These are phyloP conservation scores for Pinna nobilis DNA, from an alignment of 1,140 invertebrate genomes.

Conservation along the genomic window DNA sequence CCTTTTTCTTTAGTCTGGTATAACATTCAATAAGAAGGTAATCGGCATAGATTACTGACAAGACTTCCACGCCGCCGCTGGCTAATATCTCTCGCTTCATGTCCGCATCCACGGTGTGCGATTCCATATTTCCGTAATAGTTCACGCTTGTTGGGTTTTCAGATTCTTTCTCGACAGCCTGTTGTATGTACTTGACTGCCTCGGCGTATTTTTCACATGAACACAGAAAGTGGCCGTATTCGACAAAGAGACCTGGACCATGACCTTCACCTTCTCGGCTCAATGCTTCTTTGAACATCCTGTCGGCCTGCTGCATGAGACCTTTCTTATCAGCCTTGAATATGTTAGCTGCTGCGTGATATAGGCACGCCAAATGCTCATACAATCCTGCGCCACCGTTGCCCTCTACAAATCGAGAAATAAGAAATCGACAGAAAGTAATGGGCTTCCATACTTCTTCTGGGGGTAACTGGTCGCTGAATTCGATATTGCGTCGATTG, in stretches of 20 bases:
- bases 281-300: conserved; percentile 34
- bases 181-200: conserved; percentile 25
- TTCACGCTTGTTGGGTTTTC: conserved; percentile 33
- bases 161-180: conserved; percentile 26
- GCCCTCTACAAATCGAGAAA: conserved; percentile 30
- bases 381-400: conserved; percentile 27
- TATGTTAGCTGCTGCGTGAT: conserved; percentile 38
- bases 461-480: conserved; percentile 33
- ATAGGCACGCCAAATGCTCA: conserved; percentile 37
- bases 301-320: conserved; percentile 21
- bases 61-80: conserved; percentile 26
- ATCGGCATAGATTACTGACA: conserved; percentile 37
- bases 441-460: conserved; percentile 43
- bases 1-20: conserved; percentile 16
- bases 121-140: conserved; percentile 42
- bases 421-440: conserved; percentile 37
- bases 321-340: conserved; percentile 19
- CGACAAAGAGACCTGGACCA: conserved; percentile 36
- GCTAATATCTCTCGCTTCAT: conserved; percentile 27
- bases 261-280: conserved; percentile 41
- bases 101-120: conserved; percentile 25
- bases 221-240: conserved; percentile 42
- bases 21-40: conserved; percentile 34
- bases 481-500: conserved; percentile 41
- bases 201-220: conserved; percentile 22